These are phyloP conservation scores for Sipha maydis DNA, from an alignment of 2,888 invertebrate genomes.

Conservation along the genomic window DNA sequence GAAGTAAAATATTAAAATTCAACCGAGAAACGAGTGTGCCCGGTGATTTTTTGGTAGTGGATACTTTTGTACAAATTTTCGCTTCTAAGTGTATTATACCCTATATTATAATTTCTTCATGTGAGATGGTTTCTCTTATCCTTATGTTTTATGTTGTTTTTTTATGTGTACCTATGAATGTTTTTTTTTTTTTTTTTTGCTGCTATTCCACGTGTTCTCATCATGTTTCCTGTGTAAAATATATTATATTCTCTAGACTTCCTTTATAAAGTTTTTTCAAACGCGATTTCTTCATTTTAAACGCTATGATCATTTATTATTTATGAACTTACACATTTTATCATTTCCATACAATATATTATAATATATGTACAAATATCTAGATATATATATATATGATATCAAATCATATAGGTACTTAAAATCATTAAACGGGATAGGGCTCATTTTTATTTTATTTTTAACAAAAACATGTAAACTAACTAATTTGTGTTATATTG, in stretches of 20 bases:
- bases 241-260: constrained; percentile 33
- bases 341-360: neutral
- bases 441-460: constrained; percentile 34
- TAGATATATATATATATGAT: neutral
- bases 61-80: constrained; percentile 51
- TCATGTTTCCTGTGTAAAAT: constrained; percentile 49
- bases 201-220: constrained; percentile 51
- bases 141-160: constrained; percentile 48
- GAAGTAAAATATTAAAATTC: neutral
- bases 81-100: constrained; percentile 49
- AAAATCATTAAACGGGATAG: constrained; percentile 15
- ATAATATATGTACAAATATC: neutral
- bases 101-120: constrained; percentile 52
- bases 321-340: neutral
- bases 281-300: constrained; percentile 49
- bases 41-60: constrained; percentile 36
- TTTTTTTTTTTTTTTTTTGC: constrained; percentile 42
- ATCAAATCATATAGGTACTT: neutral
- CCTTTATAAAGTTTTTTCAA: constrained; percentile 6
- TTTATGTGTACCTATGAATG: constrained; percentile 57
- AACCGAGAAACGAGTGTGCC: constrained; percentile 31
- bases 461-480: constrained; percentile 55
- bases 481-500: constrained; percentile 64
- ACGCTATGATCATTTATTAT: constrained; percentile 29
- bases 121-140: constrained; percentile 50